Conservation (phyloP, 2,797 vertebrate species). For the Pseudocheirus occidentalis region DNA sequence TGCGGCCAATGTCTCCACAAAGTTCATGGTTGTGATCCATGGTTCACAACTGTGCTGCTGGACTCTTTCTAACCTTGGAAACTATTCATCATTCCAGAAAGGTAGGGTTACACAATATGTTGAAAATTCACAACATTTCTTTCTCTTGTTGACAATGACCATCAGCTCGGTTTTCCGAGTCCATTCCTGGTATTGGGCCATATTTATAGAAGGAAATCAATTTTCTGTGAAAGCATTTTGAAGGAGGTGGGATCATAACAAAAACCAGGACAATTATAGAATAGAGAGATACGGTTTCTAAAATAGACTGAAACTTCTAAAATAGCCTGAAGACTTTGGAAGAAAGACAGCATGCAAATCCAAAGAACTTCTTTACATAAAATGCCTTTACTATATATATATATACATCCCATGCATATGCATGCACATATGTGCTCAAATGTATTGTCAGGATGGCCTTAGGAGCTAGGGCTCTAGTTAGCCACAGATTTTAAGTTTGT, state of each 20-base stretch:
- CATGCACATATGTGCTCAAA: constrained; percentile 38
- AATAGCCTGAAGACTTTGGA: constrained; percentile 45
- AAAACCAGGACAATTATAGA: constrained; percentile 47
- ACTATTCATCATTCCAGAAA: constrained; percentile 69
- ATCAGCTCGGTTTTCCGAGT: constrained; percentile 51
- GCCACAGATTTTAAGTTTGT: not conserved
- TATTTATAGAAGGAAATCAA: constrained; percentile 67
- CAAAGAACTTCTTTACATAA: constrained; percentile 39
- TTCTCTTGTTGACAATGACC: constrained; percentile 63
- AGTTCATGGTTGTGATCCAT: not conserved
- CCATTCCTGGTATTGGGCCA: constrained; percentile 51
- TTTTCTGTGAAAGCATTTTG: constrained; percentile 62
- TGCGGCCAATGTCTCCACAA: constrained; percentile 55
- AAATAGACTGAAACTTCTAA: constrained; percentile 56
- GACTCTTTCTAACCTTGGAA: constrained; percentile 53
- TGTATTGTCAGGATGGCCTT: not conserved
- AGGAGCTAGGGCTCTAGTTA: not conserved
- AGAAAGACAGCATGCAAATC: constrained; percentile 45
- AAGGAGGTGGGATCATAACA: constrained; percentile 29
- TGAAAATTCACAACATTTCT: constrained; percentile 69
- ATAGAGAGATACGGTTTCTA: constrained; percentile 41
- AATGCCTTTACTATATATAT: not conserved
- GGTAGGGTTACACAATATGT: constrained; percentile 53
- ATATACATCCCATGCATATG: not conserved
- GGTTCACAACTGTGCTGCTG: not conserved